A percentile compares a stretch with the other conserved stretches of the same genome.
phyloP scores from a whole-genome alignment of 2,797 vertebrate species.

The Sternotherus odoratus region DNA sequence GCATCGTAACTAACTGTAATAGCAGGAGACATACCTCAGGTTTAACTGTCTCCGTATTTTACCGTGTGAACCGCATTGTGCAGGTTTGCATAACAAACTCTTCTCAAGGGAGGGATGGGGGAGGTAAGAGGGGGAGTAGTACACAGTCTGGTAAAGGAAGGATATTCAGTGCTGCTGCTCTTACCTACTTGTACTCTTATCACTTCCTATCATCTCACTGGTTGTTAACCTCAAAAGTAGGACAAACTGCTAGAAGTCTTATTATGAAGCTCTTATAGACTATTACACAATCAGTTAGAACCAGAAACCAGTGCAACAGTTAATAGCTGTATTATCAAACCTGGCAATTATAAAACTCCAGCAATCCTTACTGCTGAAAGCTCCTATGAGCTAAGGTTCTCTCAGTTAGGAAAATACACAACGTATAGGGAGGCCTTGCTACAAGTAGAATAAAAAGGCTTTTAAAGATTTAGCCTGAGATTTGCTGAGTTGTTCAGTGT shows the following conservation, averaged over 20 bases:
- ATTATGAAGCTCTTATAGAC: slow-evolving; percentile 48
- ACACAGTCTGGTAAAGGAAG: slow-evolving; percentile 56
- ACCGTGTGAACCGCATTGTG: slow-evolving; percentile 76
- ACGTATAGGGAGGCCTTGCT: neutral
- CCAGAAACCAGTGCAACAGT: slow-evolving; percentile 52
- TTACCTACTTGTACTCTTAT: slow-evolving; percentile 70
- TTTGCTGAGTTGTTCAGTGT: neutral
- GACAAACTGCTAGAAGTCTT: slow-evolving; percentile 67
- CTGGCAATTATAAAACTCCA: neutral
- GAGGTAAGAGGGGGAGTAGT: slow-evolving; percentile 22
- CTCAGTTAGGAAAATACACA: neutral
- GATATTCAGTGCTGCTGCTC: slow-evolving; percentile 67
- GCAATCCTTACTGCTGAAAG: neutral
- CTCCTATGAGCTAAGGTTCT: neutral
- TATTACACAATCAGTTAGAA: slow-evolving; percentile 64
- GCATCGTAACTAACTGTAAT: slow-evolving; percentile 46
- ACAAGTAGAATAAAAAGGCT: neutral
- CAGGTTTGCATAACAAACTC: slow-evolving; percentile 66
- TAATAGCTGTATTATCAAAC: slow-evolving; percentile 48
- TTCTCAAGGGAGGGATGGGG: slow-evolving; percentile 58
- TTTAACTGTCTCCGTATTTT: slow-evolving; percentile 64
- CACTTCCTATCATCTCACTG: slow-evolving; percentile 80
- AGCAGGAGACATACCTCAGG: slow-evolving; percentile 26
- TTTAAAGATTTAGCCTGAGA: neutral
- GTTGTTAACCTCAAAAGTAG: slow-evolving; percentile 79